Base-by-base conservation (phyloP, 2,888 invertebrate species). In the Altica lythri region DNA sequence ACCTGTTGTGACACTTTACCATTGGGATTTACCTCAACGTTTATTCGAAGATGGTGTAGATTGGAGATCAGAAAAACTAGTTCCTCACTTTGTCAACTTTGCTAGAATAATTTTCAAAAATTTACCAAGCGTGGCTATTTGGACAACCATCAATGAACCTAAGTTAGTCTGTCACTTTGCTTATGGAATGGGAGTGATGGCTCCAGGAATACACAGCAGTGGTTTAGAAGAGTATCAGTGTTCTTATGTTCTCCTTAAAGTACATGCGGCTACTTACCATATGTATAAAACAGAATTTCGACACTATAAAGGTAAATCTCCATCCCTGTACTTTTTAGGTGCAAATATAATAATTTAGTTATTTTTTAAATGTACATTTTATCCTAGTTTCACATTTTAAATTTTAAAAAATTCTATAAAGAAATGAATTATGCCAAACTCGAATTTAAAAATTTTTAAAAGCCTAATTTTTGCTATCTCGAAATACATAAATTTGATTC, bases 121-220 rank as follows among this genome's bases (percentile, higher is more conserved):
- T 40, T 40, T 46, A 5, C 38, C 85, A 0, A 75, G 68, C 8
- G 77, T 78, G 3, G 72, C 77, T 54, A 68, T 68, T 54, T 89
- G 88, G 86, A 81, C 86, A 37, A 88, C 89, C 0, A 78, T 88
- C 60, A 89, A 89, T 68, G 87, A 61, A 44, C 88, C 67, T 80
- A 82, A 66, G 32, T 52, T 56, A 14, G 43, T 48, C 2, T 61
- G 61, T 30, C 22, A 18, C 10, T 38, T 29, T 27, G 82, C 80
- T 4, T 79, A 70, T 78, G 83, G 82, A 8, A 77, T 77, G 59
- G 76, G 71, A 0, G 75, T 75, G 61, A 79, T 79, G 56, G 82
- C 83, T 6, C 82, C 82, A 8, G 81, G 79, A 1, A 52, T 79
- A 8, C 72, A 79, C 53, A 78, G 79, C 51, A 78, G 81, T 46